Conservation (phyloP, 2,113 vertebrate species). For the Pavo muticus region DNA sequence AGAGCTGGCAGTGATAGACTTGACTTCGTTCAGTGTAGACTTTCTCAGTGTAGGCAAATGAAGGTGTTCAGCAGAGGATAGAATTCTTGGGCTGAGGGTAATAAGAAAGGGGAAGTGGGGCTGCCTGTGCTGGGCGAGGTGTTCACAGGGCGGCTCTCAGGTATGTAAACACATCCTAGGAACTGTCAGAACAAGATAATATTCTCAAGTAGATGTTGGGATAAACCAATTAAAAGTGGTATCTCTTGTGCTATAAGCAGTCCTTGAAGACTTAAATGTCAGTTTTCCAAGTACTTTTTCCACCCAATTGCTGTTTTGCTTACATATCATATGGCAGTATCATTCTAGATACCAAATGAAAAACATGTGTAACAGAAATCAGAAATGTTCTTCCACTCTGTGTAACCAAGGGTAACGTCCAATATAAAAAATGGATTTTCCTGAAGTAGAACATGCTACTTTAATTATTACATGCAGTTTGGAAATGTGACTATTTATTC, state of each 20-base stretch:
- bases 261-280: not conserved
- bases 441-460: conserved; percentile 58
- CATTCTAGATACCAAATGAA: conserved; percentile 68
- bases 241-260: conserved; percentile 4
- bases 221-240: not conserved
- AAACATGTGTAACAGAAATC: conserved; percentile 65
- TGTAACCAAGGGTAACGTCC: conserved; percentile 22
- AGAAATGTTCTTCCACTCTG: conserved; percentile 23
- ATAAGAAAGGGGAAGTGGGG: not conserved
- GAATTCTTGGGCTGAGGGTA: not conserved
- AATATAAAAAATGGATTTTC: conserved; percentile 66
- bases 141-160: not conserved
- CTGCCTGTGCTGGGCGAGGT: not conserved
- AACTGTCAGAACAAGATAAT: not conserved
- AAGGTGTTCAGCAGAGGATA: not conserved
- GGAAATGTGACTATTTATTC: conserved; percentile 63
- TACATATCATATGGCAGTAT: conserved; percentile 35
- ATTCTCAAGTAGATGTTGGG: not conserved
- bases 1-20: not conserved
- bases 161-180: not conserved
- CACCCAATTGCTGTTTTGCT: conserved; percentile 33
- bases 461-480: conserved; percentile 70
- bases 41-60: not conserved
- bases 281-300: conserved; percentile 29
- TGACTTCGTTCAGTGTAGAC: not conserved